Evolutionary conservation across 2,888 invertebrate genomes (phyloP), one percentile per base, ranked within the genome.

Genomic region (Rhaphigaster nebulosa): DNA sequence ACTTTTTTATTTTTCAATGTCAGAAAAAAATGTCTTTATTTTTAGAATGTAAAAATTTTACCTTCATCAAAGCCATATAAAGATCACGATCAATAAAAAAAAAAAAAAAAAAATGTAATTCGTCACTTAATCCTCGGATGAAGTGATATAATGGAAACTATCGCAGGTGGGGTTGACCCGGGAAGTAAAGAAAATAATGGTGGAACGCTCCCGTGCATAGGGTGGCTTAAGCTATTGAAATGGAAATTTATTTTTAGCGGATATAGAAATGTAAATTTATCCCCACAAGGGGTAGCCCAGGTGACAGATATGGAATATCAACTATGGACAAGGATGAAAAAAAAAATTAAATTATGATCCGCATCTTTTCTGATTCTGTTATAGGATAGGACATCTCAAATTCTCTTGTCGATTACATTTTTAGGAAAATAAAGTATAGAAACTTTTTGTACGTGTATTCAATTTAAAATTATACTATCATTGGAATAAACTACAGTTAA

Each of bases 191-290:
- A 50, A 84, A 80, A 41, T 80, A 80, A 84, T 26, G 84, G 41
- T 45, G 13, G 84, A 76, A 38, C 45, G 45, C 50, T 45, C 34
- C 84, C 0, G 84, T 15, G 38, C 8, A 38, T 45, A 15, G 41
- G 80, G 80, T 41, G 80, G 38, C 38, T 41, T 41, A 38, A 80
- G 41, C n/a, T 13, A 84, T 84, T 84, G 84, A 84, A 84, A 84
- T 84, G 84, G 84, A 84, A 84, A 84, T 84, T 84, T 84, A 84
- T 84, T 84, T 84, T 84, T 26, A 84, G 45, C 84, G 26, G 84
- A 50, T 45, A 84, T 84, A 84, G 84, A 84, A 84, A 84, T 84
- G 84, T 50, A 84, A 84, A 84, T 84, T 84, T 84, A n/a, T n/a
- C 80, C 84, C 84, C n/a, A 84, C 45, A 45, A 84, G 84, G 80